Conservation (phyloP, 2,888 invertebrate genomes). For the Phorcus lineatus region DNA sequence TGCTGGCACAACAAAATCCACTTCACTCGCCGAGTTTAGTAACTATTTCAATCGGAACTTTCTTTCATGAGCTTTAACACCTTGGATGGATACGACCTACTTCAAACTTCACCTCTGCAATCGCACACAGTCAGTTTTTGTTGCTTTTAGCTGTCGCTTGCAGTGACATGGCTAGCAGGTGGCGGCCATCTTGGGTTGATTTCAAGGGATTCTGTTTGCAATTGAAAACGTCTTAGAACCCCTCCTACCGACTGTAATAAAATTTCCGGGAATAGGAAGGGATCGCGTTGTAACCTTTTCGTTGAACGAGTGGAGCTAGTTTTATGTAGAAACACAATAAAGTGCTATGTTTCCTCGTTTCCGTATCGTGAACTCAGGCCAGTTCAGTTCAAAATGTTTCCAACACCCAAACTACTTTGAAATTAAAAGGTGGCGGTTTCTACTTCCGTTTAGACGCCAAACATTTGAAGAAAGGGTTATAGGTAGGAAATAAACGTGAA, state of each 20-base stretch:
- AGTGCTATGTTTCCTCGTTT: not conserved
- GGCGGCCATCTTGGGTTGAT: conserved; percentile 4
- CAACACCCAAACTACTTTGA: not conserved
- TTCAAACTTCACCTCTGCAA: not conserved
- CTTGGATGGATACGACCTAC: not conserved
- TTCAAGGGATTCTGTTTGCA: not conserved
- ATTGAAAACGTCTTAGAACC: not conserved
- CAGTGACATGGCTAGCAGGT: not conserved
- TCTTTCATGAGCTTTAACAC: not conserved
- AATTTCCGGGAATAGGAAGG: not conserved
- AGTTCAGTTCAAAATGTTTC: not conserved
- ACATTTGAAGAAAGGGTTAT: not conserved
- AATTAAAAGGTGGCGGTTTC: not conserved
- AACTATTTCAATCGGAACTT: not conserved
- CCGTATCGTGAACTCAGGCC: not conserved
- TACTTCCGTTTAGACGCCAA: not conserved
- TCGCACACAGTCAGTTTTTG: not conserved
- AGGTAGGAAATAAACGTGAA: not conserved
- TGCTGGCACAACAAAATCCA: not conserved
- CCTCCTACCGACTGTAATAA: not conserved
- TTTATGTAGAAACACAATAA: not conserved
- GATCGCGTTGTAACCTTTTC: not conserved
- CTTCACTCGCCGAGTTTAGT: not conserved
- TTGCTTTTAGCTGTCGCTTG: not conserved
- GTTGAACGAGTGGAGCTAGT: not conserved